Conservation (phyloP, 2,797 vertebrate species). For the Microtus agrestis region DNA sequence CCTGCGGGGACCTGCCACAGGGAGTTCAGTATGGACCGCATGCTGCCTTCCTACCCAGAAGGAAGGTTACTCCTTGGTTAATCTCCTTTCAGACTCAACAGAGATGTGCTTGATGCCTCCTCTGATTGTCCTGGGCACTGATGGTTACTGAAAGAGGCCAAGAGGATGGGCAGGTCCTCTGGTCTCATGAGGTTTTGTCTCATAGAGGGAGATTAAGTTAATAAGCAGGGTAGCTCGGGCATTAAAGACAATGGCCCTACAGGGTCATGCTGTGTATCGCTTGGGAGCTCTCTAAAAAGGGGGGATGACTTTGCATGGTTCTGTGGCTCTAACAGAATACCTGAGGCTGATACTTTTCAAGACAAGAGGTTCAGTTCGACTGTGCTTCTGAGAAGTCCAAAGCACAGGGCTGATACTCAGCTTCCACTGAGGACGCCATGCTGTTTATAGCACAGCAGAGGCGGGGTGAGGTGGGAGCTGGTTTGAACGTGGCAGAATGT, state of each 20-base stretch:
- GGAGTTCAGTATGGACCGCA: background rate
- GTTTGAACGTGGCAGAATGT: background rate
- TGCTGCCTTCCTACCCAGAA: background rate
- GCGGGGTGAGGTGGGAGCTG: background rate
- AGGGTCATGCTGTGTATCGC: background rate
- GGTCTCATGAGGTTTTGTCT: background rate
- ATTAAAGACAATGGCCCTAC: background rate
- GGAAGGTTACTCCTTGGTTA: background rate
- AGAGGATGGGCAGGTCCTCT: background rate
- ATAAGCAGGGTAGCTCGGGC: background rate
- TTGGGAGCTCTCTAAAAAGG: background rate
- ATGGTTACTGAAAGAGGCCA: background rate
- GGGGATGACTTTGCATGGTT: background rate
- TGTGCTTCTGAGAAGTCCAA: background rate
- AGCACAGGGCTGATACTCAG: background rate
- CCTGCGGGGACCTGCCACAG: background rate
- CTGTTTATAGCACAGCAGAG: background rate
- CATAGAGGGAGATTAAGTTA: constrained; percentile 1
- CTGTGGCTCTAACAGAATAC: background rate
- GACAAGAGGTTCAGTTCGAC: background rate
- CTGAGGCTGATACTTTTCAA: background rate
- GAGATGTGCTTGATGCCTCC: background rate
- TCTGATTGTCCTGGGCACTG: background rate
- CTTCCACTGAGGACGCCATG: background rate
- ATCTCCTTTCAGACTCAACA: background rate